Evolutionary conservation across 2,797 vertebrate species (phyloP).

Genomic region (Sternarchorhynchus goeldii): DNA sequence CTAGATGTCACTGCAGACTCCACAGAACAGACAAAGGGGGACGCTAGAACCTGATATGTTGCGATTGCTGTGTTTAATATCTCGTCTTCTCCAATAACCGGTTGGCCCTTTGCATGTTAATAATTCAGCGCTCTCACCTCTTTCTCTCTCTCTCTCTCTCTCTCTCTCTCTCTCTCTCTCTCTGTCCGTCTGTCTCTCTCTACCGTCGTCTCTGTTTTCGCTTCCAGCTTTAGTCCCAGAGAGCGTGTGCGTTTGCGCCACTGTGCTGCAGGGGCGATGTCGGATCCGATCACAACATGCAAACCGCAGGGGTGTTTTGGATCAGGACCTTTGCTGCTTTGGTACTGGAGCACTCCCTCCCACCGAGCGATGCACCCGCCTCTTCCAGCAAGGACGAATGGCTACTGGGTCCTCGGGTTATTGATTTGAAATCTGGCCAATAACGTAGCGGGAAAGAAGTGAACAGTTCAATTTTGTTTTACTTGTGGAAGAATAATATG

Average conservation of each 20-base stretch:
- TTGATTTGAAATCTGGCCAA: conserved; percentile 48
- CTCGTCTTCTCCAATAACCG: conserved; percentile 65
- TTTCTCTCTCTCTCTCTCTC: conserved; percentile 11
- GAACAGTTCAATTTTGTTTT: conserved; percentile 58
- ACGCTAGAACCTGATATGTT: conserved; percentile 44
- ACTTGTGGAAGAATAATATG: conserved; percentile 59
- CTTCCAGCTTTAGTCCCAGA: conserved; percentile 42
- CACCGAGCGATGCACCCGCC: conserved; percentile 31
- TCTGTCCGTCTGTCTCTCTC: too few species aligned
- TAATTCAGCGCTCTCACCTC: conserved; percentile 68
- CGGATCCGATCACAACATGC: conserved; percentile 39
- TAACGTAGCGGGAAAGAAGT: conserved; percentile 41
- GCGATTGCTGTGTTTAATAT: conserved; percentile 62
- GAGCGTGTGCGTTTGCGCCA: conserved; percentile 12
- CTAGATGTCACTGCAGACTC: conserved; percentile 17
- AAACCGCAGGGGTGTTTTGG: conserved; percentile 48
- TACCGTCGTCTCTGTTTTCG: conserved; percentile 48
- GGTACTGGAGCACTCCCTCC: conserved; percentile 15
- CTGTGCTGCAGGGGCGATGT: background rate
- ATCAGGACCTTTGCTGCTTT: background rate
- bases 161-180: too few species aligned
- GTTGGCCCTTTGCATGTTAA: conserved; percentile 61
- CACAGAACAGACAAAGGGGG: conserved; percentile 18
- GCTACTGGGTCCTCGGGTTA: conserved; percentile 40
- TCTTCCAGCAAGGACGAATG: conserved; percentile 37